Percentiles rank a stretch among this genome's conserved stretches.
Conservation (phyloP, 2,888 invertebrate species). For the Andrena fulva region DNA sequence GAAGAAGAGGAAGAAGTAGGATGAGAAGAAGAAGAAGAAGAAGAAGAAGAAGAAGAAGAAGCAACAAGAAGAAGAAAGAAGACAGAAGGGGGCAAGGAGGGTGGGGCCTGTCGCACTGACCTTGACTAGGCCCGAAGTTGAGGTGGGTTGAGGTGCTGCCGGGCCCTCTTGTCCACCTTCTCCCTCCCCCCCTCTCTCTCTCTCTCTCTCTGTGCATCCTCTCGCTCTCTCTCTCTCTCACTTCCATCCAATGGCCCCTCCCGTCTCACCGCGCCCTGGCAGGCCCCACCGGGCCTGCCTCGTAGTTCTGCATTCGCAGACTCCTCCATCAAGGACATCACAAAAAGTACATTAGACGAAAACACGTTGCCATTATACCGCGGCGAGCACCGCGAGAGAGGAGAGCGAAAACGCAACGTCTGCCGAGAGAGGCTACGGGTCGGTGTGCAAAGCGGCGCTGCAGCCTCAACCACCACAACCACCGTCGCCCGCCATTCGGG, state of each 20-base stretch:
- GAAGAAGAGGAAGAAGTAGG: constrained; percentile 38
- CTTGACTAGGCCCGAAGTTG: constrained; percentile 84
- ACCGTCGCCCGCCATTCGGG: constrained; percentile 57
- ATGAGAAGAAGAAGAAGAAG: constrained; percentile 47
- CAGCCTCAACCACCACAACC: constrained; percentile 56
- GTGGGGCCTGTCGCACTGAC: constrained; percentile 79
- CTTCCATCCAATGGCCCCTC: constrained; percentile 48
- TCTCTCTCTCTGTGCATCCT: constrained; percentile 29
- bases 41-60: constrained; percentile 38
- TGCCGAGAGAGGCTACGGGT: constrained; percentile 57
- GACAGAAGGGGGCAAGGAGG: constrained; percentile 61
- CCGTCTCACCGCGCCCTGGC: constrained; percentile 58
- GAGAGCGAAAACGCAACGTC: constrained; percentile 74
- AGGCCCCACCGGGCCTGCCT: constrained; percentile 76
- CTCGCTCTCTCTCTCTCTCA: constrained; percentile 54
- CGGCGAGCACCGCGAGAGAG: constrained; percentile 74
- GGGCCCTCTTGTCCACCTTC: constrained; percentile 73
- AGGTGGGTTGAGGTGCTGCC: constrained; percentile 82
- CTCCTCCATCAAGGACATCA: constrained; percentile 85
- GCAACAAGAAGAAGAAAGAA: constrained; percentile 42
- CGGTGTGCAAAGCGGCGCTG: constrained; percentile 55
- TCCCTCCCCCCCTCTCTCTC: constrained; percentile 47
- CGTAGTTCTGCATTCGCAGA: constrained; percentile 85
- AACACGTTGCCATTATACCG: constrained; percentile 84
- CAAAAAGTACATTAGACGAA: constrained; percentile 85